Conservation (phyloP, 1,140 invertebrate species). For the Atta cephalotes region DNA sequence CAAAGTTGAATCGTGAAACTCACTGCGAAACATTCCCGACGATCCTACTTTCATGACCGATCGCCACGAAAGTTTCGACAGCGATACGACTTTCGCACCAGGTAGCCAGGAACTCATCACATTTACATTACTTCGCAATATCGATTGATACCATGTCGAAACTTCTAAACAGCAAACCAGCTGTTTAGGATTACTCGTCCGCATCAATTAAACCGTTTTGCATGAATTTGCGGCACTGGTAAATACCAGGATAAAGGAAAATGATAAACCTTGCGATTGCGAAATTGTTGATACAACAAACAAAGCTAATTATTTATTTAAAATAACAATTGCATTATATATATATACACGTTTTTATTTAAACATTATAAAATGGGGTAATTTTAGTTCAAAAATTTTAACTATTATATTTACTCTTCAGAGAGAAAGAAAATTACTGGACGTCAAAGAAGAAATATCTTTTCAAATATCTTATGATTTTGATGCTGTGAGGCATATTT, state of each 20-base stretch:
- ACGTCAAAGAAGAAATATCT: too few species aligned
- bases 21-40: constrained; percentile 8
- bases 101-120: constrained; percentile 38
- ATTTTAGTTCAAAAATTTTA: too few species aligned
- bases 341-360: too few species aligned
- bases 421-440: too few species aligned
- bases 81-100: constrained; percentile 47
- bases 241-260: constrained; percentile 2
- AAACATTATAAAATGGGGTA: too few species aligned
- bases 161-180: constrained; percentile 47
- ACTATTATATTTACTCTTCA: too few species aligned
- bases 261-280: background rate
- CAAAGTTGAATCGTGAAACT: constrained; percentile 51
- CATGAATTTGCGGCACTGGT: background rate
- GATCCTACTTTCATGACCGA: constrained; percentile 55
- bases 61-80: constrained; percentile 58
- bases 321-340: background rate
- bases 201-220: constrained; percentile 32
- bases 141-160: constrained; percentile 46
- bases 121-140: constrained; percentile 52
- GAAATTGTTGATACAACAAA: background rate
- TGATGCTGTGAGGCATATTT: too few species aligned
- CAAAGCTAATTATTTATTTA: background rate
- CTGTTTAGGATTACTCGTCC: constrained; percentile 52
- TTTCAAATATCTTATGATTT: too few species aligned